A percentile compares a stretch with the other conserved stretches of the same genome.
Evolutionary conservation across 2,797 vertebrate species (phyloP).

Genomic region (Monodelphis domestica): DNA sequence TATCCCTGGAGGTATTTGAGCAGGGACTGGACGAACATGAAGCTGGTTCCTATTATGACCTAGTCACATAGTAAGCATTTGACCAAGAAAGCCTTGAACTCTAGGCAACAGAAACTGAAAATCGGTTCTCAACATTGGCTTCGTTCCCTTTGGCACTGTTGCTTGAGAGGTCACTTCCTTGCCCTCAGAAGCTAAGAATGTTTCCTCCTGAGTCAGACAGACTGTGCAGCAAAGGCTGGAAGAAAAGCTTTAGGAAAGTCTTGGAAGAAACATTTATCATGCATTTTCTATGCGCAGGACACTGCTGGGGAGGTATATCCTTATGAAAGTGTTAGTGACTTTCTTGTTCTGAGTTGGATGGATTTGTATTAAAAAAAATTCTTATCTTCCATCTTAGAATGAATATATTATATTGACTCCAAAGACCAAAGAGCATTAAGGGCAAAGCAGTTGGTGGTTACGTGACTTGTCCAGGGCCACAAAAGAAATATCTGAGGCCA

Average conservation of each 20-base stretch:
- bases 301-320: neutral
- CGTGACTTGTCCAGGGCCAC: no score
- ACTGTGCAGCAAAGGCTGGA: neutral
- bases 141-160: neutral
- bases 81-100: neutral
- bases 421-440: no score
- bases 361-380: no score
- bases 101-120: no score
- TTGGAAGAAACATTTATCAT: neutral
- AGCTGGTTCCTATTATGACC: neutral
- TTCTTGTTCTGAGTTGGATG: neutral
- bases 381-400: no score
- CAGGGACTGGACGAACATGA: neutral
- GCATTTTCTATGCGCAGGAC: neutral
- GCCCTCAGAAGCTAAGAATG: neutral
- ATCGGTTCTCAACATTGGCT: neutral
- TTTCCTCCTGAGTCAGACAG: neutral
- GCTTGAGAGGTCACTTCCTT: neutral
- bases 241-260: neutral
- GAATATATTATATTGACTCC: no score
- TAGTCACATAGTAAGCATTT: neutral
- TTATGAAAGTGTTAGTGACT: neutral
- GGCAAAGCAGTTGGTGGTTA: no score
- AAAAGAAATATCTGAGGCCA: no score
- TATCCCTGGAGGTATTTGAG: no score